These are phyloP conservation scores for Stenodera caucasica DNA, from an alignment of 2,888 invertebrate genomes.

Conservation along the genomic window DNA sequence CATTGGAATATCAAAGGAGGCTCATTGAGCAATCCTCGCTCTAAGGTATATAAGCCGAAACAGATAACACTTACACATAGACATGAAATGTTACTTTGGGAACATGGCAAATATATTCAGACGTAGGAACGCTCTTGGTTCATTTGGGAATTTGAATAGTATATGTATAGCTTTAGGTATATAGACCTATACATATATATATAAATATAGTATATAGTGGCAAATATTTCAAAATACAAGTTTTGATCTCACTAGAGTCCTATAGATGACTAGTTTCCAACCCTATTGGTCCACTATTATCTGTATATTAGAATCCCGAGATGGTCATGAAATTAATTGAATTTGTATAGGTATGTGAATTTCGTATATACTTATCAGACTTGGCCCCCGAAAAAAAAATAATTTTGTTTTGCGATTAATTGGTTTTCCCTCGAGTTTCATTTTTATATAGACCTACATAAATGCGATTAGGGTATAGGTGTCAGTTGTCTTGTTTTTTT, in stretches of 20 bases:
- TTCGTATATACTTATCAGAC: background rate
- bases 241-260: conserved; percentile 29
- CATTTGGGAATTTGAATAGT: conserved; percentile 56
- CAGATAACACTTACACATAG: conserved; percentile 6
- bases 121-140: conserved; percentile 41
- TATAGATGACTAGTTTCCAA: conserved; percentile 17
- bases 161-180: conserved; percentile 46
- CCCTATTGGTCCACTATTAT: conserved; percentile 48
- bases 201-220: background rate
- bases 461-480: no score
- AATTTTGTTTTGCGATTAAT: no score
- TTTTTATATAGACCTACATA: no score
- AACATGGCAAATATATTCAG: conserved; percentile 34
- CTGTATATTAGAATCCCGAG: conserved; percentile 33
- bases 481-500: background rate
- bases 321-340: conserved; percentile 10
- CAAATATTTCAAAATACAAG: conserved; percentile 8
- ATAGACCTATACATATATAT: conserved; percentile 36
- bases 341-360: conserved; percentile 6
- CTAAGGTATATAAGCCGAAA: conserved; percentile 47
- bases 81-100: background rate
- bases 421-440: no score
- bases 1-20: conserved; percentile 56
- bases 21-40: conserved; percentile 52
- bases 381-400: no score